phyloP scores from a whole-genome alignment of 2,797 vertebrate species.

The Nasua narica region DNA sequence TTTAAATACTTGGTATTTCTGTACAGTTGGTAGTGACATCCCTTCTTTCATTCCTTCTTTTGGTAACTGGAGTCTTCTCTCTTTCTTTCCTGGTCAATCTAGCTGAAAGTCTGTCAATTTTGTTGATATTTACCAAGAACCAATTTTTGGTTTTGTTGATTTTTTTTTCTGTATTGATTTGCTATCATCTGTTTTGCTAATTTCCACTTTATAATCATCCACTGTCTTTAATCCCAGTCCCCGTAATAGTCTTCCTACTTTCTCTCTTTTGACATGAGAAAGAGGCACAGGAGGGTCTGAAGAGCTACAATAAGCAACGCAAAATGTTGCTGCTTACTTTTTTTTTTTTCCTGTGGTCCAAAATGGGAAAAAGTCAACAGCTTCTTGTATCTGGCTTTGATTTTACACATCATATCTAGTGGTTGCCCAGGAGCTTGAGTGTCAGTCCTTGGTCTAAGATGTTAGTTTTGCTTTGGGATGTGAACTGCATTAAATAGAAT shows the following conservation, averaged over 20 bases:
- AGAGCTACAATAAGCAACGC: background rate
- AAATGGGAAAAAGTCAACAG: background rate
- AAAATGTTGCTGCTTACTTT: background rate
- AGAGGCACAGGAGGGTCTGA: background rate
- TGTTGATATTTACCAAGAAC: background rate
- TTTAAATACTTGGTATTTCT: background rate
- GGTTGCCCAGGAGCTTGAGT: background rate
- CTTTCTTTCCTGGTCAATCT: background rate
- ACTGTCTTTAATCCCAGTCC: background rate
- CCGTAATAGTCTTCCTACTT: background rate
- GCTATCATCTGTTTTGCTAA: background rate
- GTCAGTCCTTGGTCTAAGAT: background rate
- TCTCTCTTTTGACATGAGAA: background rate
- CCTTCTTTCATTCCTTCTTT: background rate
- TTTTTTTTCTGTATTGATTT: background rate
- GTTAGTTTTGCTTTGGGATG: background rate
- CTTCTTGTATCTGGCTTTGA: background rate
- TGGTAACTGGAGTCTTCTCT: background rate
- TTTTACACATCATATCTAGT: background rate
- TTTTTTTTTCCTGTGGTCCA: background rate
- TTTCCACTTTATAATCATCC: background rate
- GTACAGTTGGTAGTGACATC: background rate
- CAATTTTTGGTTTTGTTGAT: background rate
- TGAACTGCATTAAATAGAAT: background rate
- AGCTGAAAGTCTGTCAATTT: background rate